Percentiles rank a stretch among this genome's conserved stretches.
phyloP scores from a whole-genome alignment of 92 coral and sea anemone genomes.

The Metridium senile region DNA sequence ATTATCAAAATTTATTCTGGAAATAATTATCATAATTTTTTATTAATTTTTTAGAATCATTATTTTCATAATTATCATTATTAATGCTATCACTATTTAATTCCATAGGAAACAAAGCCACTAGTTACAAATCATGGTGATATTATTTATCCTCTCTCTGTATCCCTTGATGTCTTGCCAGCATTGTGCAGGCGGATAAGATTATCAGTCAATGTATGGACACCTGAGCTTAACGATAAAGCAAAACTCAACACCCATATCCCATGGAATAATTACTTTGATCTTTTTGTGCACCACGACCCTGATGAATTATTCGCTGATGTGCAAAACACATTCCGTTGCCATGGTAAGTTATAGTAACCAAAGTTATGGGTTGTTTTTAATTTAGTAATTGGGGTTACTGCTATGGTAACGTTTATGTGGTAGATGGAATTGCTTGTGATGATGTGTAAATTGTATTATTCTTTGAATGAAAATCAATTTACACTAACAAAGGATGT shows the following conservation, averaged over 20 bases:
- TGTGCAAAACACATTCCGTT: constrained; percentile 65
- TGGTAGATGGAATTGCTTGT: background rate
- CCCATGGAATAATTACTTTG: constrained; percentile 34
- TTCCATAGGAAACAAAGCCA: constrained; percentile 40
- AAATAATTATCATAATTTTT: too few relatives aligned
- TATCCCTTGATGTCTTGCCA: constrained; percentile 70
- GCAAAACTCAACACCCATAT: constrained; percentile 18
- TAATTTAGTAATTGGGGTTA: background rate
- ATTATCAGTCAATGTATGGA: constrained; percentile 87
- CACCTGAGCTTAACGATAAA: constrained; percentile 73
- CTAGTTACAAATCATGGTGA: constrained; percentile 74
- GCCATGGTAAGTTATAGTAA: constrained; percentile 63
- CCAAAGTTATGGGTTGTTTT: background rate
- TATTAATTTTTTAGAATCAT: too few relatives aligned
- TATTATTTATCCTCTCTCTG: constrained; percentile 78
- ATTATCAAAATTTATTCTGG: too few relatives aligned
- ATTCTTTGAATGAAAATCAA: background rate
- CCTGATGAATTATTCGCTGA: constrained; percentile 69
- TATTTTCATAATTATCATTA: too few relatives aligned
- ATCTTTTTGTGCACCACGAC: constrained; percentile 57
- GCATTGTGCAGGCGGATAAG: constrained; percentile 74
- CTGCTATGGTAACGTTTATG: background rate
- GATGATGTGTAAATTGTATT: background rate
- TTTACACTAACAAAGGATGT: background rate
- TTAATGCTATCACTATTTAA: background rate